These are phyloP conservation scores for Maconellicoccus hirsutus DNA, from an alignment of 1,140 invertebrate genomes.

Conservation along the genomic window DNA sequence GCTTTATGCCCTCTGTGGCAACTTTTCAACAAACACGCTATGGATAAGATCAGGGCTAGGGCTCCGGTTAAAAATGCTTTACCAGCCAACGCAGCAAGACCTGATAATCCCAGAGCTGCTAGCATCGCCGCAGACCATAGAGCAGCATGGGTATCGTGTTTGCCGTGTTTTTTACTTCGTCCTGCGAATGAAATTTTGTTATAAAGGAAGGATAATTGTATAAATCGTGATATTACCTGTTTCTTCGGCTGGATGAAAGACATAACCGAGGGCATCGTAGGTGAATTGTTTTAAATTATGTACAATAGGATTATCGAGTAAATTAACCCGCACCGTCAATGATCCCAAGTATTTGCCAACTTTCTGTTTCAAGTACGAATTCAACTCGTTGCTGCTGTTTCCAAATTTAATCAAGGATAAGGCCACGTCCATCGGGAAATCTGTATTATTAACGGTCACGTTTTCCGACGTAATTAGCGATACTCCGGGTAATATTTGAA, in stretches of 20 bases:
- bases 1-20: conserved; percentile 43
- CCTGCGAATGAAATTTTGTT: conserved; percentile 22
- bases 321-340: conserved; percentile 56
- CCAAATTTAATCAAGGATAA: conserved; percentile 22
- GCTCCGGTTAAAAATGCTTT: conserved; percentile 71
- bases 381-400: conserved; percentile 26
- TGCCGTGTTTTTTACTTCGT: conserved; percentile 29
- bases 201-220: too few relatives aligned
- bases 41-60: conserved; percentile 62
- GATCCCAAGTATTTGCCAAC: conserved; percentile 55
- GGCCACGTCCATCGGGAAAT: conserved; percentile 23
- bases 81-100: conserved; percentile 58
- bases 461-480: not conserved
- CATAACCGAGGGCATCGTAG: not conserved
- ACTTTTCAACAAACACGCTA: conserved; percentile 60
- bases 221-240: not conserved
- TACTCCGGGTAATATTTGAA: conserved; percentile 42
- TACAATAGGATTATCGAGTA: conserved; percentile 51
- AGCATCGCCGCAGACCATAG: conserved; percentile 49
- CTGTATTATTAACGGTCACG: not conserved
- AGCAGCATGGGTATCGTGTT: conserved; percentile 31
- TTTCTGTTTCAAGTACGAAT: conserved; percentile 26
- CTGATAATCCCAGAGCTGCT: conserved; percentile 58
- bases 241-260: conserved; percentile 4
- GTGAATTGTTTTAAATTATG: conserved; percentile 36